These are phyloP conservation scores for Etia nguti DNA, from an alignment of 2,113 vertebrate species.

Conservation along the genomic window DNA sequence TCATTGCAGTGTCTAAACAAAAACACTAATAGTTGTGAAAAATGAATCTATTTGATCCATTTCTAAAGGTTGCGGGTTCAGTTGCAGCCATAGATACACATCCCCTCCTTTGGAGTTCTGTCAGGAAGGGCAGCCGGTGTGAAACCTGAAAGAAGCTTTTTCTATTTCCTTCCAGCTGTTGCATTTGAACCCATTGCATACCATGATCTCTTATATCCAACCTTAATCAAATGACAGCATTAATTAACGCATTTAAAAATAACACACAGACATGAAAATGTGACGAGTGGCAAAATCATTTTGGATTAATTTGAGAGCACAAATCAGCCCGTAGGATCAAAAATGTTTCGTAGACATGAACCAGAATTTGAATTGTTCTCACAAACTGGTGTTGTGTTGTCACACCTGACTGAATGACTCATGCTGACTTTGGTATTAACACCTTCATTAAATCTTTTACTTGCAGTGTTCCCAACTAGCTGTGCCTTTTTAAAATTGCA, in stretches of 20 bases:
- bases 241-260: background rate
- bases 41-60: rapidly evolving
- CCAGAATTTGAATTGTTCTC: background rate
- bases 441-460: background rate
- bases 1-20: background rate
- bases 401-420: background rate
- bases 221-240: background rate
- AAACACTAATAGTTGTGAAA: background rate
- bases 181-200: background rate
- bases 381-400: background rate
- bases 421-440: background rate
- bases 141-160: background rate
- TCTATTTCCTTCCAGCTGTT: background rate
- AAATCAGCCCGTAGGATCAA: background rate
- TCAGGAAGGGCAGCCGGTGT: background rate
- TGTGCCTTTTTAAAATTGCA: rapidly evolving
- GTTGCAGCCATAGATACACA: rapidly evolving
- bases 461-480: background rate
- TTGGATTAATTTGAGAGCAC: background rate
- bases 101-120: no score
- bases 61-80: background rate
- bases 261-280: background rate
- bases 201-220: rapidly evolving
- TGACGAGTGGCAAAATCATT: background rate
- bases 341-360: background rate